Base-by-base conservation (phyloP, 2,113 vertebrate species). In the Onychostruthus taczanowskii region DNA sequence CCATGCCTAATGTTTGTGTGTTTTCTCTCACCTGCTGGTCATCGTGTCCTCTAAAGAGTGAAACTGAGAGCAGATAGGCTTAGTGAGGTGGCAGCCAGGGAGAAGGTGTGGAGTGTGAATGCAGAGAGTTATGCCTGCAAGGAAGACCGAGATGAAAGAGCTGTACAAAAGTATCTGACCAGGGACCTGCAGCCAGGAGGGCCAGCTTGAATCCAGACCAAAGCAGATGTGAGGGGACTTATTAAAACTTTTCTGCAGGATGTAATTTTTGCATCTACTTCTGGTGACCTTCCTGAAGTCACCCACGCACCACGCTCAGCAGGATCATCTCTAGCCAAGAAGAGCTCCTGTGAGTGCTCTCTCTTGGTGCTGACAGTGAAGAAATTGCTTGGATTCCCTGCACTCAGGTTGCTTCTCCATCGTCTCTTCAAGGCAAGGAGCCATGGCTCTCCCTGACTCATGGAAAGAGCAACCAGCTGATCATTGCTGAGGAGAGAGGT, bases 271-370 rank as follows among this genome's bases (percentile, higher is more conserved):
- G 7, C 3, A 1, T 67, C 17, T 87, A 7, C 19, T 84, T 92
- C 35, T 83, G 30, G 13, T 37, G 74, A 63, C 39, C 24, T 63
- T 82, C 16, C 24, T 74, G 55, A 84, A 33, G 28, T 53, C 50
- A 58, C 16, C 22, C 53, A 28, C 5, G 3, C 17, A 56, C 49
- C 41, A 10, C 0, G 1, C 21, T 37, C 31, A 43, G 31, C 67
- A 66, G 59, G 50, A 88, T 58, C 44, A 28, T 58, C 50, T 13
- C 26, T 27, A 50, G 43, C 22, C 6, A 27, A 58, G 35, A 73
- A 33, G 14, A 64, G 35, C 31, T 73, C 31, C 50, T 56, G 16
- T 0, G 0, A 49, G 21, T 35, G 31, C 31, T 35, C 3, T 30
- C n/a, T 80, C 58, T 56, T 64, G 58, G 43, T 49, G 58, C 50